Percentiles rank a stretch among this genome's conserved stretches.
Evolutionary conservation across 2,888 invertebrate species (phyloP).

Genomic region (Smittia sp.): DNA sequence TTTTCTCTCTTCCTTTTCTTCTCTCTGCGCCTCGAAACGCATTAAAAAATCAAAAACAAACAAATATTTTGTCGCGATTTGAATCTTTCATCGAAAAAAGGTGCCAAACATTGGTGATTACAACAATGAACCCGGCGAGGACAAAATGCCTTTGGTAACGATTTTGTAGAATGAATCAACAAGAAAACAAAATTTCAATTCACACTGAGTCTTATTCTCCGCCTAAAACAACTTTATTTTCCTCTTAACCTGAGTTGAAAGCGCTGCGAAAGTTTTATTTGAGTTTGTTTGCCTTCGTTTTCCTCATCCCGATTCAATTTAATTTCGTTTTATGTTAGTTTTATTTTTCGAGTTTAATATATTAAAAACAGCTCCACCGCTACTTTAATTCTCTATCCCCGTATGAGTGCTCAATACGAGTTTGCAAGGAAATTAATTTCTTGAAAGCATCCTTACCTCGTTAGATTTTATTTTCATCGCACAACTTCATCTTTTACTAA

Average conservation of each 20-base stretch:
- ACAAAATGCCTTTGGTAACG: constrained; percentile 89
- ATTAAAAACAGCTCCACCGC: neutral
- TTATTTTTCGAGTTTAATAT: neutral
- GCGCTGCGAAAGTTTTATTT: constrained; percentile 7
- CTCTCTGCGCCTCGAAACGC: neutral
- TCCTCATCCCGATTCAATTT: constrained; percentile 5
- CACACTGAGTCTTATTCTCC: neutral
- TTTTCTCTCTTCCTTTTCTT: constrained; percentile 3
- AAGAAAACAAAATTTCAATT: neutral
- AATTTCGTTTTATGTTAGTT: constrained; percentile 3
- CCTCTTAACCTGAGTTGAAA: neutral
- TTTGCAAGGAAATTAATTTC: constrained; percentile 18
- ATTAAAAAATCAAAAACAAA: constrained; percentile 24
- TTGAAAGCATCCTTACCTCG: neutral
- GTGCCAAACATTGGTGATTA: constrained; percentile 86
- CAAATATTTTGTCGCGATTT: constrained; percentile 1
- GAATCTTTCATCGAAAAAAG: constrained; percentile 52
- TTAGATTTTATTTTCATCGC: neutral
- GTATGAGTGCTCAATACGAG: neutral
- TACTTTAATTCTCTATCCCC: neutral
- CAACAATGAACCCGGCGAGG: constrained; percentile 79
- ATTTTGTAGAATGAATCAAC: constrained; percentile 41
- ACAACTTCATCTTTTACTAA: too few relatives aligned
- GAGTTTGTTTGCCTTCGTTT: constrained; percentile 16
- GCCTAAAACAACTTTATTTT: constrained; percentile 13